phyloP scores from a whole-genome alignment of 2,888 invertebrate genomes.

The Lacanobia oleracea region DNA sequence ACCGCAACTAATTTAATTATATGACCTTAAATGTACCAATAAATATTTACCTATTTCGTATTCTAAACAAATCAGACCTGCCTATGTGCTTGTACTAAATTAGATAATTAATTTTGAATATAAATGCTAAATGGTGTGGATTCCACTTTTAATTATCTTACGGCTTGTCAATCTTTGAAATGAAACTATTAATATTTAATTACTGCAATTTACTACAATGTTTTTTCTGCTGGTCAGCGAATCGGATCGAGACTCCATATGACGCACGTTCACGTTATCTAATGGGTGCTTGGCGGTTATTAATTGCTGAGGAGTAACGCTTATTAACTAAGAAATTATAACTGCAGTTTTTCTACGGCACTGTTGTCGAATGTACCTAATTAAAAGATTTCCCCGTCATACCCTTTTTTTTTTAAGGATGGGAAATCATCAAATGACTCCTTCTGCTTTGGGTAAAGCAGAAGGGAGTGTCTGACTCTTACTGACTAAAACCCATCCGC shows the following conservation, averaged over 20 bases:
- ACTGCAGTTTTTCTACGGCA: not conserved
- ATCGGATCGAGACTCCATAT: not conserved
- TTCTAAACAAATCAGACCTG: not conserved
- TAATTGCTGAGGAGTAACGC: not conserved
- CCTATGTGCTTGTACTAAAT: not conserved
- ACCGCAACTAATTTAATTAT: constrained; percentile 5
- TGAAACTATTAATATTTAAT: constrained; percentile 6
- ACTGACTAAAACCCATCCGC: too few species aligned
- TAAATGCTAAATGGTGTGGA: not conserved
- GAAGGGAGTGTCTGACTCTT: too few species aligned
- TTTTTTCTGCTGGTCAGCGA: not conserved
- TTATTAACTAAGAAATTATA: not conserved
- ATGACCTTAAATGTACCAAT: not conserved
- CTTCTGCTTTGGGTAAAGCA: too few species aligned
- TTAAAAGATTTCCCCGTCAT: too few species aligned
- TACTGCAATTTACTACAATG: not conserved
- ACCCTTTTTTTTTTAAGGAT: too few species aligned
- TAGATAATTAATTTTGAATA: not conserved
- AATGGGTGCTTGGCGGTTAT: not conserved
- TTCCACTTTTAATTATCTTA: not conserved
- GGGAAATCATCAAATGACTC: too few species aligned
- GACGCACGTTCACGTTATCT: constrained; percentile 21
- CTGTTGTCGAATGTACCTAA: too few species aligned
- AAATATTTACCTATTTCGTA: not conserved
- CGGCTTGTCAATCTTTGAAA: not conserved